Conservation (phyloP, 2,888 invertebrate species). For the Dryomyza anilis region DNA sequence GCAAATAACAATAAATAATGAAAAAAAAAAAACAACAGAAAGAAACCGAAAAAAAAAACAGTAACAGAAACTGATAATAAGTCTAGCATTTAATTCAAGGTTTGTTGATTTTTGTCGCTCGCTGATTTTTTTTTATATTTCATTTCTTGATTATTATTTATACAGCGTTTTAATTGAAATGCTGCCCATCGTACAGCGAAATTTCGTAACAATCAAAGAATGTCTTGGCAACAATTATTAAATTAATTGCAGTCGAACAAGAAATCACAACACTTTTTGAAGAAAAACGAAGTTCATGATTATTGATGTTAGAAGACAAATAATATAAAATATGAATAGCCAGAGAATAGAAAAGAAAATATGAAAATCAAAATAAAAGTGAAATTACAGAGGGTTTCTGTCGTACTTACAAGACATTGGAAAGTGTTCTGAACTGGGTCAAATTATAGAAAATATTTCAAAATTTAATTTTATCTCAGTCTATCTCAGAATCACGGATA, state of each 20-base stretch:
- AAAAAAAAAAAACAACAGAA: not conserved
- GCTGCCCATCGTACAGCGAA: not conserved
- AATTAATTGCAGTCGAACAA: not conserved
- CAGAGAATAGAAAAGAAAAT: no score
- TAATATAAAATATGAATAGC: no score
- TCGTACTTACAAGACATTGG: no score
- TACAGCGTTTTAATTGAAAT: constrained; percentile 5
- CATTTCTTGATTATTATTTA: not conserved
- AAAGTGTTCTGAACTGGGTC: no score
- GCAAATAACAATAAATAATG: not conserved
- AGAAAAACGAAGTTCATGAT: no score
- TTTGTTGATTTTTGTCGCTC: constrained; percentile 18
- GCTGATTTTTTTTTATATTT: not conserved
- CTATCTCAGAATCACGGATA: no score
- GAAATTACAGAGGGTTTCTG: no score
- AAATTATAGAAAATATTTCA: no score
- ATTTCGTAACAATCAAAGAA: constrained; percentile 6
- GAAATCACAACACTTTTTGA: no score
- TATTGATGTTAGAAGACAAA: no score
- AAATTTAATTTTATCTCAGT: no score
- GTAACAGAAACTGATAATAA: not conserved
- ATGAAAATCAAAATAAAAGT: no score
- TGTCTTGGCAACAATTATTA: not conserved
- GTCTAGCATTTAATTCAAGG: constrained; percentile 17
- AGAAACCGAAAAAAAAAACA: not conserved